Evolutionary conservation across 2,113 vertebrate genomes (phyloP), one percentile per base, ranked within the genome.

Genomic region (Chloropsis hardwickii): DNA sequence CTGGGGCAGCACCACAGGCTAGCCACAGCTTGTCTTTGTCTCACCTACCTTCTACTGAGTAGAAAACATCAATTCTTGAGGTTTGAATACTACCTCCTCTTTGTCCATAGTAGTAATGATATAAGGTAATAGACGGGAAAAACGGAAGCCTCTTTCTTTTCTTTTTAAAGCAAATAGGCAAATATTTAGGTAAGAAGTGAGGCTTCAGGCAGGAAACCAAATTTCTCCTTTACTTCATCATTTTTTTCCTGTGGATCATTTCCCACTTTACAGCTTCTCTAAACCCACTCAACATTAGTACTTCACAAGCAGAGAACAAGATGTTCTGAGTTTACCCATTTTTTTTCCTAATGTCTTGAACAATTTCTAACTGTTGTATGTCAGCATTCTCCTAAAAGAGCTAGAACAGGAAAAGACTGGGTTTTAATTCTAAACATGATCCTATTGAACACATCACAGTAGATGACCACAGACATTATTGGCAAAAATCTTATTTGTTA

Each of bases 401-500:
- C 86, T 84, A 83, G 92, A 96, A 93, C 29, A 91, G 70, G 84
- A 96, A 95, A 89, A 51, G 70, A 40, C 61, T 69, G 71, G 1
- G 9, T 94, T 97, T 97, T 96, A 97, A 98, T 97, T 97, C 81
- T 78, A 81, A 97, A 84, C 94, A 47, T 91, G 67, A 88, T 95
- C 45, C 71, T 93, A 82, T 80, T 94, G 87, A 97, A 88, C 79
- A 91, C 82, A 95, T 94, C 89, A 76, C 47, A 83, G 61, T 87
- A 92, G 81, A 93, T 96, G 88, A 84, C 70, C 94, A 97, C 86
- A 88, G 95, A 96, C 97, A 96, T 92, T 97, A 97, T 97, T 98
- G 97, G 97, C 93, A 97, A 96, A 92, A 71, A 64, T 64, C 74
- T 93, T 97, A 96, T 96, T 97, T 97, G 94, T 96, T 91, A 79